Conservation (phyloP, 2,113 vertebrate genomes). For the Nestor notabilis region DNA sequence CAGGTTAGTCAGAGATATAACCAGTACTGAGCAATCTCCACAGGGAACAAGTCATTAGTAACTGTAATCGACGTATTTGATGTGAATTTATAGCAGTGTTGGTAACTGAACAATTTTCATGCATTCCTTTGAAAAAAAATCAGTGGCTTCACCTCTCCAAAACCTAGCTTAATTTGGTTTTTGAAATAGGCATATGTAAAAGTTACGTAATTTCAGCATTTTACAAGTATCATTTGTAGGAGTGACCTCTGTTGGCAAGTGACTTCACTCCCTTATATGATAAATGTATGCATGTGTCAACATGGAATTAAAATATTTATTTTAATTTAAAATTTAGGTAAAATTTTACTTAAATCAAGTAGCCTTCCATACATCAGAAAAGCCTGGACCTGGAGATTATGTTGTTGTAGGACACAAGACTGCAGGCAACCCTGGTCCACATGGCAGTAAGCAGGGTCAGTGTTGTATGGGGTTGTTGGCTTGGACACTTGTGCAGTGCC, state of each 20-base stretch:
- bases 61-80: not conserved
- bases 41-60: not conserved
- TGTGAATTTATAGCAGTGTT: not conserved
- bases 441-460: not conserved
- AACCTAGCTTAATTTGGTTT: not conserved
- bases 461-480: not conserved
- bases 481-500: no score
- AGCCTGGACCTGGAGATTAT: not conserved
- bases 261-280: not conserved
- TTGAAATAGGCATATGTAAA: fast-evolving
- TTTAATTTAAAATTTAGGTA: not conserved
- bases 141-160: not conserved
- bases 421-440: no score
- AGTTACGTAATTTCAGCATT: not conserved
- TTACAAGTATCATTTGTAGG: not conserved
- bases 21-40: not conserved
- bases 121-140: not conserved
- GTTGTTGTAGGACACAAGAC: not conserved
- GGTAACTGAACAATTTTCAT: not conserved
- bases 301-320: not conserved
- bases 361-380: not conserved
- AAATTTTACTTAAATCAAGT: not conserved
- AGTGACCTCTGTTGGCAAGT: not conserved
- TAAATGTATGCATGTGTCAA: no score
- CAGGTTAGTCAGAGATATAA: not conserved